phyloP scores from a whole-genome alignment of 2,113 vertebrate genomes.

The Pogona vitticeps region DNA sequence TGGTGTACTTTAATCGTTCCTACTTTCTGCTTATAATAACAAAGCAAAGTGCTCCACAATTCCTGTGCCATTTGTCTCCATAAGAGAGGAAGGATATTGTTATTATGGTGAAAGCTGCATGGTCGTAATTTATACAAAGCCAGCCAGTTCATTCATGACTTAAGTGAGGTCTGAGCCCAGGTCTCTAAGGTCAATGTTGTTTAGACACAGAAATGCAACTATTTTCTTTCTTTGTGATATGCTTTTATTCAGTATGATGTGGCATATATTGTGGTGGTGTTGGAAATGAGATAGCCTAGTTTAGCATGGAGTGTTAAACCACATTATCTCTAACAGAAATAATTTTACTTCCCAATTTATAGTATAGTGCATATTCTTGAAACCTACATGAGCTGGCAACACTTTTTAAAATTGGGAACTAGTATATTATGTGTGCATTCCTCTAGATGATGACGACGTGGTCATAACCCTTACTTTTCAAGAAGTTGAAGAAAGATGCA shows the following conservation, averaged over 20 bases:
- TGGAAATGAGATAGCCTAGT: not conserved
- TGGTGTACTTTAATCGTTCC: not conserved
- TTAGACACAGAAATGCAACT: not conserved
- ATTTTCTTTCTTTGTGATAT: conserved; percentile 3
- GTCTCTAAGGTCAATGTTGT: not conserved
- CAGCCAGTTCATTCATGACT: not conserved
- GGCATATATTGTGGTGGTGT: not conserved
- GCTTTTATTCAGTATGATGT: not conserved
- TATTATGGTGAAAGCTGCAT: not conserved
- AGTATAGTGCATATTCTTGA: not conserved
- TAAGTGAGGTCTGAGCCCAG: not conserved
- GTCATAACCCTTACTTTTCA: conserved; percentile 60
- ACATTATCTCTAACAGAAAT: not conserved
- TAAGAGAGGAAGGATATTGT: not conserved
- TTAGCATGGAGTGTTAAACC: not conserved
- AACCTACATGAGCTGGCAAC: not conserved
- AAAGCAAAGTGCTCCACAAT: not conserved
- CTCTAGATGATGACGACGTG: conserved; percentile 66
- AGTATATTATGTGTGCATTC: conserved; percentile 4
- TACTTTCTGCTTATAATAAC: not conserved
- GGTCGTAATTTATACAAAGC: not conserved
- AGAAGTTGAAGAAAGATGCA: conserved; percentile 75
- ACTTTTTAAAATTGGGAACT: not conserved
- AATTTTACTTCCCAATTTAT: not conserved
- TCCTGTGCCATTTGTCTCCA: not conserved